Evolutionary conservation across 1,140 invertebrate genomes (phyloP).

Genomic region (Mycetomoellerius zeteki): DNA sequence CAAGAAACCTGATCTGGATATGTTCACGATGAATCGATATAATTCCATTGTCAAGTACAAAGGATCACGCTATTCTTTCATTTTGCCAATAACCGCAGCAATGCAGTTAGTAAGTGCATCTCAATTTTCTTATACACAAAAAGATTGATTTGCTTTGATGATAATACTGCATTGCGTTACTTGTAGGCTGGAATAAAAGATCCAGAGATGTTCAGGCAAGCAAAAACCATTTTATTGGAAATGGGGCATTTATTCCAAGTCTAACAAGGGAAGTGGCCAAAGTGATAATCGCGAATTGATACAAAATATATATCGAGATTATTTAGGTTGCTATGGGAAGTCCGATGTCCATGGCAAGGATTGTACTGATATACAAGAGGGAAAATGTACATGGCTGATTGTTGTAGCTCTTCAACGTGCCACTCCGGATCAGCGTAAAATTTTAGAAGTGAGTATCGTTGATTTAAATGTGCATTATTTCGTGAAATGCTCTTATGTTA

Average conservation of each 20-base stretch:
- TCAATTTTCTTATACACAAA: neutral
- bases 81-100: constrained; percentile 95
- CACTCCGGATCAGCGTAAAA: constrained; percentile 89
- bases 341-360: constrained; percentile 94
- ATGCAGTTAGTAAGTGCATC: constrained; percentile 93
- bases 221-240: constrained; percentile 95
- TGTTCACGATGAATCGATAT: constrained; percentile 96
- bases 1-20: constrained; percentile 89
- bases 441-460: constrained; percentile 87
- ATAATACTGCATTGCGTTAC: neutral
- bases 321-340: constrained; percentile 97
- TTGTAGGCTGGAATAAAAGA: constrained; percentile 91
- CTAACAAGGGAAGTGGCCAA: no score
- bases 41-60: constrained; percentile 97
- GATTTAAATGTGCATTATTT: no score
- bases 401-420: constrained; percentile 96
- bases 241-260: constrained; percentile 99
- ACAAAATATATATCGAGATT: no score
- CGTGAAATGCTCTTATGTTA: neutral
- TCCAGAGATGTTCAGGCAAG: constrained; percentile 93
- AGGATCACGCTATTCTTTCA: constrained; percentile 97
- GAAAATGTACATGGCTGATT: constrained; percentile 98
- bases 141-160: neutral
- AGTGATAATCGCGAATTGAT: no score
- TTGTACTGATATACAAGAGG: constrained; percentile 97